A percentile compares a stretch with the other conserved stretches of the same genome.
Evolutionary conservation across 2,113 vertebrate species (phyloP).

Genomic region (Sturnus vulgaris): DNA sequence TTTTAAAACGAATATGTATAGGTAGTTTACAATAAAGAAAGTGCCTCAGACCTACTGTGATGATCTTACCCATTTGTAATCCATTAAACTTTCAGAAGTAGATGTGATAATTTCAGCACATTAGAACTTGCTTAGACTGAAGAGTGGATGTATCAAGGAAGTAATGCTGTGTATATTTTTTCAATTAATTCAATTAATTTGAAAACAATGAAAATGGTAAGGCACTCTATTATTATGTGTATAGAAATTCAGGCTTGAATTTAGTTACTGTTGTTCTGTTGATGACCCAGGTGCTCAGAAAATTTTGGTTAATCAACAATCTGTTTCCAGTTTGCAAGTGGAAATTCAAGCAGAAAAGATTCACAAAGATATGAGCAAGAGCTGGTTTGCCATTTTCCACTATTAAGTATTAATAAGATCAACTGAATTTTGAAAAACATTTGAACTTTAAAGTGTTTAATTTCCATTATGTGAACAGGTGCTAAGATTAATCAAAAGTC

Average conservation of each 20-base stretch:
- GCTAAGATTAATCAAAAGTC: slow-evolving; percentile 17
- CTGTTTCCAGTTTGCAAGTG: slow-evolving; percentile 12
- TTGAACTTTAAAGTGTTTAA: slow-evolving; percentile 52
- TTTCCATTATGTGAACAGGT: slow-evolving; percentile 31
- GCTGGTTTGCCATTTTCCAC: neutral
- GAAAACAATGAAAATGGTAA: slow-evolving; percentile 23
- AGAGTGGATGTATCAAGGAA: neutral
- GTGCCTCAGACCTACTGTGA: neutral
- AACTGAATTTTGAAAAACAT: slow-evolving; percentile 36
- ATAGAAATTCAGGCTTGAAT: slow-evolving; percentile 40
- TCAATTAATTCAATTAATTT: slow-evolving; percentile 52
- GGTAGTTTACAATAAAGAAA: neutral
- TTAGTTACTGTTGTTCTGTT: slow-evolving; percentile 1
- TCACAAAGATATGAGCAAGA: neutral
- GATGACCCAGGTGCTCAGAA: slow-evolving; percentile 25
- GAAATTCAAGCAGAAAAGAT: slow-evolving; percentile 34
- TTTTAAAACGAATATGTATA: neutral
- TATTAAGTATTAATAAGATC: slow-evolving; percentile 39
- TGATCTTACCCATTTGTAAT: neutral
- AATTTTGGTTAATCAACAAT: slow-evolving; percentile 46
- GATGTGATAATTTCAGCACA: neutral
- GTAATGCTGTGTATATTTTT: neutral
- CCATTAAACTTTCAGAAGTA: neutral
- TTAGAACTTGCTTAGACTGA: neutral
- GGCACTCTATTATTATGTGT: slow-evolving; percentile 2